Evolutionary conservation across 92 coral and sea anemone species (phyloP).

Genomic region (Metridium senile): DNA sequence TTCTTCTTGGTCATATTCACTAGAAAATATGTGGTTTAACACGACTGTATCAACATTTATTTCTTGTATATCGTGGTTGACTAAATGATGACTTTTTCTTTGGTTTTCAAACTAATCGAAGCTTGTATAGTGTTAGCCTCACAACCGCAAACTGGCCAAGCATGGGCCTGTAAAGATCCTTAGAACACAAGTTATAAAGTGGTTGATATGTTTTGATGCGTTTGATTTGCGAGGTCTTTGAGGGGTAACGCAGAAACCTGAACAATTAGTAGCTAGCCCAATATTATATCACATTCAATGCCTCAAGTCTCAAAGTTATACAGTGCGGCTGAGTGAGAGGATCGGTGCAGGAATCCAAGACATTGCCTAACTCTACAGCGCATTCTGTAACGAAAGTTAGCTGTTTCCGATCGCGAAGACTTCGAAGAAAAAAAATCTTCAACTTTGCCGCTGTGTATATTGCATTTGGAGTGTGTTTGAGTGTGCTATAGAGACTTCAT

Average conservation of each 20-base stretch:
- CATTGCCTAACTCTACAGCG: no score
- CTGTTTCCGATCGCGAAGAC: no score
- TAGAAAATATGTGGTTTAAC: slow-evolving; percentile 30
- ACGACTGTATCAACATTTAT: slow-evolving; percentile 31
- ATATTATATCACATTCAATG: background rate
- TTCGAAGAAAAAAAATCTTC: no score
- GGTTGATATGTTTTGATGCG: background rate
- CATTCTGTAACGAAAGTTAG: no score
- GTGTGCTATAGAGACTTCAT: no score
- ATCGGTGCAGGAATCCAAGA: background rate
- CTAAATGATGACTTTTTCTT: slow-evolving; percentile 39
- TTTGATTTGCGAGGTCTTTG: slow-evolving; percentile 9
- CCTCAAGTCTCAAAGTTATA: background rate
- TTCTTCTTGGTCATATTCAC: slow-evolving; percentile 16
- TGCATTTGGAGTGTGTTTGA: no score
- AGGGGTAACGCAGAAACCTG: slow-evolving; percentile 8
- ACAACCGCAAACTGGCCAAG: slow-evolving; percentile 33
- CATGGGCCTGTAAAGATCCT: slow-evolving; percentile 18
- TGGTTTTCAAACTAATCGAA: slow-evolving; percentile 32
- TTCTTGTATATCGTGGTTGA: slow-evolving; percentile 20
- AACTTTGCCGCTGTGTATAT: no score
- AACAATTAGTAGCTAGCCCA: background rate
- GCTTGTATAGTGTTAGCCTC: slow-evolving; percentile 20
- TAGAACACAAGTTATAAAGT: slow-evolving; percentile 11
- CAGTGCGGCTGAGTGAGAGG: background rate